Evolutionary conservation across 2,113 vertebrate genomes (phyloP).

Genomic region (Isurus oxyrinchus): DNA sequence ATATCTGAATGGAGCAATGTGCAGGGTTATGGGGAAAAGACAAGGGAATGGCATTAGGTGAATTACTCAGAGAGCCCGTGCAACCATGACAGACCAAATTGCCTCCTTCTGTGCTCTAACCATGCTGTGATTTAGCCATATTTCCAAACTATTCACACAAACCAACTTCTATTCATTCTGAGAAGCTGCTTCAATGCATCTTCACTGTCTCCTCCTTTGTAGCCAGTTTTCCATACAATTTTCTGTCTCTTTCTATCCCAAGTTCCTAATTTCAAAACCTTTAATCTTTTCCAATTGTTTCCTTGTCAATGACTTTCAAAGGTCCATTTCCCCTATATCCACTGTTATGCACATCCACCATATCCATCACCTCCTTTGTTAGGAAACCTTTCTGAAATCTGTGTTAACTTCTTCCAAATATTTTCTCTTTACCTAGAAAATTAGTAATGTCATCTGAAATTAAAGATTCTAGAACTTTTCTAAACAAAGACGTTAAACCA

Average conservation of each 20-base stretch:
- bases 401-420: not conserved
- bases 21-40: too few relatives aligned
- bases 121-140: not conserved
- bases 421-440: not conserved
- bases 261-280: not conserved
- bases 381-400: not conserved
- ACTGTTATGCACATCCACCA: not conserved
- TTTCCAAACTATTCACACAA: not conserved
- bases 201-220: not conserved
- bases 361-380: not conserved
- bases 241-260: not conserved
- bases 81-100: too few relatives aligned
- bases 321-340: not conserved
- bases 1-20: too few relatives aligned
- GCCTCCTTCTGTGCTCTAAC: too few relatives aligned
- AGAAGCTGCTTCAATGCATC: not conserved
- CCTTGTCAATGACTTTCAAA: not conserved
- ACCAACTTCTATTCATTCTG: not conserved
- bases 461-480: not conserved
- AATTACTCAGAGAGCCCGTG: too few relatives aligned
- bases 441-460: not conserved
- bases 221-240: not conserved
- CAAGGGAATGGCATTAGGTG: too few relatives aligned
- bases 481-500: not conserved
- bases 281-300: not conserved